Evolutionary conservation across 1,140 invertebrate species (phyloP), one percentile per base, ranked within the genome.

Genomic region (Bacillus rossius): DNA sequence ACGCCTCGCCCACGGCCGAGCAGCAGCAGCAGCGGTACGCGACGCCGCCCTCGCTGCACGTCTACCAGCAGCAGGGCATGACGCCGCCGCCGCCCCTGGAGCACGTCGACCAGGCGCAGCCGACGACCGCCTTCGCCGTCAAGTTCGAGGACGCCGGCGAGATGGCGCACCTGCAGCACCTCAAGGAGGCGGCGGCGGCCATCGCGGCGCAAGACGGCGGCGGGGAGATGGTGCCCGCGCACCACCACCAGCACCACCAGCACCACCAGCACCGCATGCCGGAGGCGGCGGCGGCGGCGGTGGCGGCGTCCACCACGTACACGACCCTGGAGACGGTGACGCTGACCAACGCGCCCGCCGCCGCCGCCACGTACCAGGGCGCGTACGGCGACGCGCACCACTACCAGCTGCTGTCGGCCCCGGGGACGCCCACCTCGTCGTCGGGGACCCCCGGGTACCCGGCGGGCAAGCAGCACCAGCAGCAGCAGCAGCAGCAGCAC

Each of bases 41-140:
- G 13, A 5, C 48, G 37, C 48, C 26, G 7, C n/a, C 26, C 4
- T 34, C 26, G 14, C 19, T 50, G 25, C 48, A 50, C 16, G 48
- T n/a, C 26, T 50, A 50, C 48, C 48, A 50, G 8, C n/a, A 17
- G 2, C 48, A 50, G 37, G 23, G 17, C 48, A 50, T 50, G 48
- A 50, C 48, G 26, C 48, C 48, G 16, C 25, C 48, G 14, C 48
- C 25, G 37, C 19, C n/a, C 0, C 48, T 50, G 10, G 48, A 50
- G 23, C 37, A 50, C 5, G 34, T 50, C 23, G 25, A 50, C 16
- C 48, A 50, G 13, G 23, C 26, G 16, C 48, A 50, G 48, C n/a
- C n/a, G n/a, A 14, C 34, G 48, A 14, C 26, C 19, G 25, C 48
- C 0, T 50, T 29, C 23, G 14, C 19, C 16, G n/a, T 17, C 2